Evolutionary conservation across 2,888 invertebrate genomes (phyloP), one percentile per base, ranked within the genome.

Genomic region (Eupithecia pulchellata): DNA sequence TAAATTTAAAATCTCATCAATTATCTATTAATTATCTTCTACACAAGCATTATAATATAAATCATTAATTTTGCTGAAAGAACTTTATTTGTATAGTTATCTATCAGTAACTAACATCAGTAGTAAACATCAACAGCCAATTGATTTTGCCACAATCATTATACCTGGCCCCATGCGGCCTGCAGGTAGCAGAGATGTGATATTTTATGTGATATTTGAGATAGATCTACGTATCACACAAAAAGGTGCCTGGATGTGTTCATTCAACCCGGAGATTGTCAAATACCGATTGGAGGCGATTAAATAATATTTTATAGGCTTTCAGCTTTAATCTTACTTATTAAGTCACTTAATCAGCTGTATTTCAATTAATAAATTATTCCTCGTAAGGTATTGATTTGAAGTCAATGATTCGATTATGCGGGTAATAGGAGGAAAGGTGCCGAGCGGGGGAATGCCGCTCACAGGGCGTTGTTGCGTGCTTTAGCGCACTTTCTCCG

Each of bases 371-470:
- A 52, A 34, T 66, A 32, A 60, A 42, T 60, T 47, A n/a, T 14
- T 30, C 30, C 47, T 32, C 14, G 14, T 32, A 20, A 11, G 36
- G n/a, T 68, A 11, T 25, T 68, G 29, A 30, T 39, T 61, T 61
- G 36, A 63, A 57, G 34, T 36, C 17, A 68, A 58, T 57, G 55
- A 68, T 74, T 71, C 68, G 69, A 68, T 74, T 69, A 73, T 71
- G 71, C 68, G 71, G 61, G 71, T 69, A 77, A 73, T 71, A 71
- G 71, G 69, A 77, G 77, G 76, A 75, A 75, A 71, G 73, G 72
- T 74, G 72, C 66, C 68, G 83, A 86, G 89, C 90, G 89, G 90
- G 89, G 91, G 91, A 91, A 91, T 89, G 86, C 86, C 83, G 86
- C 89, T 89, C 91, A 90, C 89, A 91, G 91, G 91, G 90, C 89